These are phyloP conservation scores for Opisthocomus hoazin DNA, from an alignment of 2,113 vertebrate species.

Conservation along the genomic window DNA sequence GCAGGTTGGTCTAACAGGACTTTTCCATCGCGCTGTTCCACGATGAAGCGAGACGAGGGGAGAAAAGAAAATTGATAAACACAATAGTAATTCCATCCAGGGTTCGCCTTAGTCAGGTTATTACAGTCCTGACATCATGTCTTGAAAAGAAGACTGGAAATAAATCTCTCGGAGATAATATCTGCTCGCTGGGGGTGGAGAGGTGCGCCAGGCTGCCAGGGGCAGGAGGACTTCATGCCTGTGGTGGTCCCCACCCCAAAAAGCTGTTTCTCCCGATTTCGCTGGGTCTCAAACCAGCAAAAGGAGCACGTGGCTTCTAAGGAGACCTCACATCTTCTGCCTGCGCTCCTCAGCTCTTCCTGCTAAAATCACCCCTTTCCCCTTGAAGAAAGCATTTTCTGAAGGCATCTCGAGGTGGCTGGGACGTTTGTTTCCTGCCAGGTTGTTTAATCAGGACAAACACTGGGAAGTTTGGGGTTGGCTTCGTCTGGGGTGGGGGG, in stretches of 20 bases:
- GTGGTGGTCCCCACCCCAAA: background rate
- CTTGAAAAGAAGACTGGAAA: constrained; percentile 55
- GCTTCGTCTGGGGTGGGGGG: background rate
- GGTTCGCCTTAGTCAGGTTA: constrained; percentile 21
- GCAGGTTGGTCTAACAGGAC: constrained; percentile 2
- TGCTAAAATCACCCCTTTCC: background rate
- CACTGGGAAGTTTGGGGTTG: background rate
- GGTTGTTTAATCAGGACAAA: background rate
- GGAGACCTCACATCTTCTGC: background rate
- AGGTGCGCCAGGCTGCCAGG: background rate
- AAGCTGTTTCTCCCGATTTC: fast-evolving
- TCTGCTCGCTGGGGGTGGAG: background rate
- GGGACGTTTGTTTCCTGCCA: background rate
- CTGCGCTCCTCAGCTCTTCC: background rate
- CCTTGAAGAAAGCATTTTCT: background rate
- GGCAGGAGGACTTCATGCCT: background rate
- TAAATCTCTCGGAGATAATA: background rate
- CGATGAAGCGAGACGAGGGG: background rate
- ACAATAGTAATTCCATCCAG: constrained; percentile 1
- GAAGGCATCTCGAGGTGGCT: background rate
- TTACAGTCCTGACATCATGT: constrained; percentile 59
- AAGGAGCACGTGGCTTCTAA: background rate
- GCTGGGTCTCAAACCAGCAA: background rate
- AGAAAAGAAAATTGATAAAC: constrained; percentile 46
- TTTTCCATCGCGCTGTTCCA: constrained; percentile 44